A percentile compares a stretch with the other conserved stretches of the same genome.
Conservation (phyloP, 2,797 vertebrate species). For the Menidia menidia region DNA sequence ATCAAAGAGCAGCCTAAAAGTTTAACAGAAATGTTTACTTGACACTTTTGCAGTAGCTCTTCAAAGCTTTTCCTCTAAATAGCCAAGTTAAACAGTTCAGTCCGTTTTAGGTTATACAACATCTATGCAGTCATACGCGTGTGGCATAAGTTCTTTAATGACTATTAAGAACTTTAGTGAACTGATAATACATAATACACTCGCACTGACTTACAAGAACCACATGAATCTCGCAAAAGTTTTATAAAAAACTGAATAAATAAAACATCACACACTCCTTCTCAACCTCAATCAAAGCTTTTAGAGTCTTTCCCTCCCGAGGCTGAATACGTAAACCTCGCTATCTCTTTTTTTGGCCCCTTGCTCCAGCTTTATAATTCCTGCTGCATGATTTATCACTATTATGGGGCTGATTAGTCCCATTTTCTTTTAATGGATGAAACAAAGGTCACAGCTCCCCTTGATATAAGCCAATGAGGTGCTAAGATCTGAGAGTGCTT, state of each 20-base stretch:
- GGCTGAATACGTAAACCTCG: slow-evolving; percentile 35
- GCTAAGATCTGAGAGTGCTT: slow-evolving; percentile 68
- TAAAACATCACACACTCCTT: slow-evolving; percentile 8
- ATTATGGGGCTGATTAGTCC: slow-evolving; percentile 74
- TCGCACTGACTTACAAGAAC: not conserved
- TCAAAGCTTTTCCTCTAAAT: no score
- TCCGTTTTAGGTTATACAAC: not conserved
- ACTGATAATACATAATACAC: slow-evolving; percentile 20
- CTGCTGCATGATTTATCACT: slow-evolving; percentile 71
- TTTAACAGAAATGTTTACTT: no score
- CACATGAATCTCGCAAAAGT: no score
- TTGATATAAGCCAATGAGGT: slow-evolving; percentile 75
- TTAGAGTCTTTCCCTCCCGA: slow-evolving; percentile 40
- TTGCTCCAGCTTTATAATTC: slow-evolving; percentile 51
- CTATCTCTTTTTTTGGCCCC: slow-evolving; percentile 11
- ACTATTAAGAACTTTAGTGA: not conserved
- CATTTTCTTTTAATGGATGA: slow-evolving; percentile 76
- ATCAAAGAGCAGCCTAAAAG: not conserved
- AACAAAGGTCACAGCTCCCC: slow-evolving; percentile 77
- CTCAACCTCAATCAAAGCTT: slow-evolving; percentile 43
- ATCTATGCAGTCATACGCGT: not conserved
- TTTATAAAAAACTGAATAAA: no score
- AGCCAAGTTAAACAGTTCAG: no score
- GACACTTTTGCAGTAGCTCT: no score
- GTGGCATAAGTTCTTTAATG: slow-evolving; percentile 3